Percentiles rank a stretch among this genome's conserved stretches.
These are phyloP conservation scores for Leuciscus idus DNA, from an alignment of 2,113 vertebrate species.

Conservation along the genomic window DNA sequence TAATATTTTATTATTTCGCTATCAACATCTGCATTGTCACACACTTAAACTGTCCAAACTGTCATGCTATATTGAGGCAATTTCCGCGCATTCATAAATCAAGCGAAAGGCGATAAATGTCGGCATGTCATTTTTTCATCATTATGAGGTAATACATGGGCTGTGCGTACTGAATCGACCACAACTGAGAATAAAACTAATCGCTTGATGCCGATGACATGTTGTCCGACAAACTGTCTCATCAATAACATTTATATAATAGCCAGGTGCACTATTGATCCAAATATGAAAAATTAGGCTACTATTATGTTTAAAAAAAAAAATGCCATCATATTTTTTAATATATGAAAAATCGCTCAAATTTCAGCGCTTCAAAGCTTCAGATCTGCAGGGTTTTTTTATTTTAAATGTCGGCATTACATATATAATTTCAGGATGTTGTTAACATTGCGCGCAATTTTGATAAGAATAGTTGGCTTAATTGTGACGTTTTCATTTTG, in stretches of 20 bases:
- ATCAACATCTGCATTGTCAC: background rate
- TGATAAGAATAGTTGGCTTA: background rate
- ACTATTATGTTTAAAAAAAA: background rate
- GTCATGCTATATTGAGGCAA: background rate
- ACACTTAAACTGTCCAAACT: conserved; percentile 13
- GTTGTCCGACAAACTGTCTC: conserved; percentile 41
- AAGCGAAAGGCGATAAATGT: conserved; percentile 45
- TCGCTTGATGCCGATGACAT: conserved; percentile 51
- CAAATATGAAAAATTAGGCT: conserved; percentile 18
- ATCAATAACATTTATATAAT: conserved; percentile 53
- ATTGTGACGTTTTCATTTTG: conserved; percentile 29
- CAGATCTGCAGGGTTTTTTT: background rate
- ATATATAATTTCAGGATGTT: background rate
- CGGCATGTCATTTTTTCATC: conserved; percentile 56
- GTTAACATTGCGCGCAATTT: background rate
- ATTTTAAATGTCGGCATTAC: background rate
- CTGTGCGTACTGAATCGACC: conserved; percentile 43
- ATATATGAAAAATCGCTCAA: too few relatives aligned
- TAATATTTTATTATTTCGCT: background rate
- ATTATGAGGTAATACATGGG: conserved; percentile 42
- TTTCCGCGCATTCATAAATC: conserved; percentile 28
- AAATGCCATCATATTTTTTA: background rate
- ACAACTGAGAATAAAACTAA: conserved; percentile 32
- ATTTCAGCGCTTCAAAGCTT: background rate
- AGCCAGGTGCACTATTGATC: conserved; percentile 44